Percentiles rank a stretch among this genome's conserved stretches.
These are phyloP conservation scores for Leucophenga maculata DNA, from an alignment of 2,888 invertebrate genomes.

Conservation along the genomic window DNA sequence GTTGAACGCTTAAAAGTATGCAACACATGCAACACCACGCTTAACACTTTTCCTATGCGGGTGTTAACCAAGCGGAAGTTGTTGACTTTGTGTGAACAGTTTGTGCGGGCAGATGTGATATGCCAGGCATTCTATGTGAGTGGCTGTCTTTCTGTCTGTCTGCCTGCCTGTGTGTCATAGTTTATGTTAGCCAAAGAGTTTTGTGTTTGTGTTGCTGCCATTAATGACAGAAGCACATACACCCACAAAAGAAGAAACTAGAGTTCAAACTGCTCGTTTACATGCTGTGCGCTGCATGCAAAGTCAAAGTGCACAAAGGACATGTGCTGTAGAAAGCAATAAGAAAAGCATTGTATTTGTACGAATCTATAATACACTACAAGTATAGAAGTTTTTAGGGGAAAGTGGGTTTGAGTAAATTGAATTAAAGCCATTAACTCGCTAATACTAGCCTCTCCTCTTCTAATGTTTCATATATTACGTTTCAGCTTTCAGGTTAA, in stretches of 20 bases:
- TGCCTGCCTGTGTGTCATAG: not conserved
- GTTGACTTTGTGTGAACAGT: not conserved
- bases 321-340: not conserved
- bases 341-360: not conserved
- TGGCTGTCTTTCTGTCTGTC: not conserved
- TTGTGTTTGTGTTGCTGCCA: constrained; percentile 9
- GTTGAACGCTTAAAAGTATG: constrained; percentile 14
- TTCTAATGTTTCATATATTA: too few species aligned
- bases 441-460: too few species aligned
- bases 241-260: not conserved
- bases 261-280: too few species aligned
- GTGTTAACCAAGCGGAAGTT: constrained; percentile 13
- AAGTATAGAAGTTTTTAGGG: too few species aligned
- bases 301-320: constrained; percentile 19
- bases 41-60: constrained; percentile 2
- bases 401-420: too few species aligned
- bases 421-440: too few species aligned
- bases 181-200: not conserved
- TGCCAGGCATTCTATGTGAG: too few species aligned
- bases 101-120: not conserved
- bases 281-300: not conserved
- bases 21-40: not conserved
- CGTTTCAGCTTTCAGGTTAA: too few species aligned
- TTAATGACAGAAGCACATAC: constrained; percentile 3
- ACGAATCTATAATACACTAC: too few species aligned